Percentiles rank a stretch among this genome's conserved stretches.
Conservation (phyloP, 2,113 vertebrate genomes). For the Myotis lucifugus region DNA sequence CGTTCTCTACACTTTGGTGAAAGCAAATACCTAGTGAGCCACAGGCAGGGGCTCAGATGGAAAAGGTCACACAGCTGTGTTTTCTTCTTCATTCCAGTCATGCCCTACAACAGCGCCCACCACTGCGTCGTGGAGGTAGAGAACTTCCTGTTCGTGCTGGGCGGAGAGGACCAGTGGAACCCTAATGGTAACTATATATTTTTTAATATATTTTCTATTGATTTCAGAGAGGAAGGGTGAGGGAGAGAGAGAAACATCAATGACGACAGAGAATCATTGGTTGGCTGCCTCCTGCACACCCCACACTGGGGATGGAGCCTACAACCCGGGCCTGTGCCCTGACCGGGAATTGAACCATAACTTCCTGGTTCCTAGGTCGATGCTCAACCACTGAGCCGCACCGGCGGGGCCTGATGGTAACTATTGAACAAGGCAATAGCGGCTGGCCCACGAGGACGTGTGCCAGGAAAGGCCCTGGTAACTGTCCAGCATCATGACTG, state of each 20-base stretch:
- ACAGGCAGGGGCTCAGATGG: neutral
- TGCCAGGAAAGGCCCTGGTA: neutral
- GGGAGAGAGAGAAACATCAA: no score
- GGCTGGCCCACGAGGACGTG: neutral
- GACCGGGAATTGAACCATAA: no score
- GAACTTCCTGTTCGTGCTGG: conserved; percentile 97
- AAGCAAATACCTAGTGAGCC: conserved; percentile 37
- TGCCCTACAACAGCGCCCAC: conserved; percentile 99
- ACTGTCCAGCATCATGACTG: neutral
- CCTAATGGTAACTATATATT: conserved; percentile 91
- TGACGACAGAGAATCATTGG: no score
- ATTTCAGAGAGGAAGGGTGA: no score
- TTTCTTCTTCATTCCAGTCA: conserved; percentile 89
- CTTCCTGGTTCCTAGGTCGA: no score
- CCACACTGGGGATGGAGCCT: no score
- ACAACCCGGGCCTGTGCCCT: no score
- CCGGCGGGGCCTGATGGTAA: conserved; percentile 90
- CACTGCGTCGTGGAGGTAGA: conserved; percentile 99
- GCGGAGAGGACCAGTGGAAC: conserved; percentile 99
- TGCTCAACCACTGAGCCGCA: no score
- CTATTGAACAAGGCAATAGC: conserved; percentile 18
- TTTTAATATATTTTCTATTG: no score
- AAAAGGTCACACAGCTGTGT: conserved; percentile 65
- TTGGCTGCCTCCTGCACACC: no score
- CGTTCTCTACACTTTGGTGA: conserved; percentile 24